phyloP scores from a whole-genome alignment of 2,797 vertebrate genomes.

The Tapirus indicus region DNA sequence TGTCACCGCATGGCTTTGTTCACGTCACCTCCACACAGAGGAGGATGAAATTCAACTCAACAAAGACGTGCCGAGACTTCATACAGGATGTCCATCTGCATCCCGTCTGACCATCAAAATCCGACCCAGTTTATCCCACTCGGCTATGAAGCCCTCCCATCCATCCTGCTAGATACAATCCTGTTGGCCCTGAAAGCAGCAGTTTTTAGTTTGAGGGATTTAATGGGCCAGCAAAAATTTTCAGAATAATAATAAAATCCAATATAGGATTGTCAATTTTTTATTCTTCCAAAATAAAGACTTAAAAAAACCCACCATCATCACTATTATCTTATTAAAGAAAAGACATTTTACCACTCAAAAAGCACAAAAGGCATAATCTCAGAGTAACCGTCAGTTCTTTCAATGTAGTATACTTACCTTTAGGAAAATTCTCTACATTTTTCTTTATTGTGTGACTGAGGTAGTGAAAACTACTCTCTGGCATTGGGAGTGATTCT shows the following conservation, averaged over 20 bases:
- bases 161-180: neutral
- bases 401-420: neutral
- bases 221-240: neutral
- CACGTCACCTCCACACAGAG: neutral
- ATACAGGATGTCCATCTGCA: neutral
- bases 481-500: neutral
- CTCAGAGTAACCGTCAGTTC: neutral
- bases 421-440: neutral
- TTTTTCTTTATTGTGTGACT: neutral
- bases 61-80: neutral
- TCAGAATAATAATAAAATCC: slow-evolving; percentile 8
- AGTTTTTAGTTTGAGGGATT: neutral
- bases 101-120: neutral
- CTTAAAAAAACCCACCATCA: neutral
- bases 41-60: neutral
- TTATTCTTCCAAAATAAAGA: slow-evolving; percentile 41
- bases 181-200: neutral
- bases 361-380: neutral
- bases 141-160: neutral
- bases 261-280: neutral
- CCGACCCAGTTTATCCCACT: neutral
- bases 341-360: neutral
- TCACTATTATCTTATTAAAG: neutral
- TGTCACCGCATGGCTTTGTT: neutral
- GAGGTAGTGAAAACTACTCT: neutral